Evolutionary conservation across 2,113 vertebrate species (phyloP), one percentile per base, ranked within the genome.

Genomic region (Laticauda laticaudata): DNA sequence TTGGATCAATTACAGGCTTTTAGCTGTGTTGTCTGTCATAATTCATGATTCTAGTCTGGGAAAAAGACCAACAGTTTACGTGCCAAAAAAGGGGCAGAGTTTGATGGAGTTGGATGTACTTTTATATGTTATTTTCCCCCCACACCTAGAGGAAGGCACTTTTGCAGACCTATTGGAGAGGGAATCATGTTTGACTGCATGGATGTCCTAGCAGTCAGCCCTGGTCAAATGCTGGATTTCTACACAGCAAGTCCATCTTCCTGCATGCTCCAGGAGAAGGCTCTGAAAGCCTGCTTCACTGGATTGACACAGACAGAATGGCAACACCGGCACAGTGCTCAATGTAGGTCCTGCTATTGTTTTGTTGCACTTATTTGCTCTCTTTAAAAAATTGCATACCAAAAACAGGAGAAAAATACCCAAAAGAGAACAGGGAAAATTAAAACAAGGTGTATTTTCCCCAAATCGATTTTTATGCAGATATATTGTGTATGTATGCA

Each of bases 61-160:
- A 98, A 98, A 98, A 97, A 97, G 98, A 98, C 97, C 97, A 97
- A 98, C 97, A 98, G 97, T 96, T 96, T 96, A 96, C 97, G 98
- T 98, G 98, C 98, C 98, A 98, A 98, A 98, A 98, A 98, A 96
- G 98, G 97, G 98, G 98, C 97, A 98, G 98, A 99, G 98, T 99
- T 99, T 98, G 98, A 99, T 99, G 98, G 98, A 99, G 99, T 99
- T 99, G 97, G 98, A 97, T 97, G 97, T 97, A 98, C 98, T 98
- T 98, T 97, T 97, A 97, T 96, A 97, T 98, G 97, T 97, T 98
- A 97, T 98, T 98, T 98, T 96, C 96, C 97, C 97, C 97, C 97
- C 97, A 97, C 97, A 97, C 97, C 98, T 98, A 98, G 97, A 97
- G 97, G 98, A 98, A 97, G 97, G 97, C 98, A 97, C 97, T 98